These are phyloP conservation scores for Drosophila subobscura DNA, from an alignment of 1,140 invertebrate genomes.

Conservation along the genomic window DNA sequence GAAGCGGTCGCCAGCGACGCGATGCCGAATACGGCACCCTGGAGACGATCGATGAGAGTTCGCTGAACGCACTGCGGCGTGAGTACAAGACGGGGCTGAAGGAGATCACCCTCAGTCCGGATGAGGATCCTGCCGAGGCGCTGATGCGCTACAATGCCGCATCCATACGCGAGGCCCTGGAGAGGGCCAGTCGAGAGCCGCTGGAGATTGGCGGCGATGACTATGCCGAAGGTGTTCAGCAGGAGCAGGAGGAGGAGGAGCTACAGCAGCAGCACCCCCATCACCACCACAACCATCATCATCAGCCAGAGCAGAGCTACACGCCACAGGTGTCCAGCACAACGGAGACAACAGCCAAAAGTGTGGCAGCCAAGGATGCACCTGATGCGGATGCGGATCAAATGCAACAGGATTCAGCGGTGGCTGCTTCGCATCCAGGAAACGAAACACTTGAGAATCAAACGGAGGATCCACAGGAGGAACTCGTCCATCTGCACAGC, in stretches of 20 bases:
- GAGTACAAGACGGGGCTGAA: constrained; percentile 71
- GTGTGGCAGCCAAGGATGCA: background rate
- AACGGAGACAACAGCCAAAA: background rate
- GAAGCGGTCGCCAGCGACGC: constrained; percentile 18
- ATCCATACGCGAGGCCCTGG: constrained; percentile 73
- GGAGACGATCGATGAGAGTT: constrained; percentile 72
- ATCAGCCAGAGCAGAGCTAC: background rate
- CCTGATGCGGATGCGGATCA: background rate
- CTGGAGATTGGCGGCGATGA: constrained; percentile 67
- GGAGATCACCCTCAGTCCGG: constrained; percentile 76
- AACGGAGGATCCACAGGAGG: background rate
- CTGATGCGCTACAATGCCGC: constrained; percentile 79
- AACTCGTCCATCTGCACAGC: constrained; percentile 14
- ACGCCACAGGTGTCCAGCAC: constrained; percentile 13
- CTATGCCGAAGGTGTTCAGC: constrained; percentile 16
- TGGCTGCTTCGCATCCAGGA: no score
- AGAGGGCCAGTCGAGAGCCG: constrained; percentile 67
- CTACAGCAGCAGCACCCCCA: background rate
- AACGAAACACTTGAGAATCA: no score
- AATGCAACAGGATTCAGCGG: constrained; percentile 31
- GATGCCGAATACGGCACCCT: constrained; percentile 64
- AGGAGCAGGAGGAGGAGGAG: constrained; percentile 17
- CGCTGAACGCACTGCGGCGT: constrained; percentile 64
- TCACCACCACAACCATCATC: background rate
- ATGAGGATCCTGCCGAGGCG: constrained; percentile 77